These are phyloP conservation scores for Ahaetulla prasina DNA, from an alignment of 2,113 vertebrate genomes.

Conservation along the genomic window DNA sequence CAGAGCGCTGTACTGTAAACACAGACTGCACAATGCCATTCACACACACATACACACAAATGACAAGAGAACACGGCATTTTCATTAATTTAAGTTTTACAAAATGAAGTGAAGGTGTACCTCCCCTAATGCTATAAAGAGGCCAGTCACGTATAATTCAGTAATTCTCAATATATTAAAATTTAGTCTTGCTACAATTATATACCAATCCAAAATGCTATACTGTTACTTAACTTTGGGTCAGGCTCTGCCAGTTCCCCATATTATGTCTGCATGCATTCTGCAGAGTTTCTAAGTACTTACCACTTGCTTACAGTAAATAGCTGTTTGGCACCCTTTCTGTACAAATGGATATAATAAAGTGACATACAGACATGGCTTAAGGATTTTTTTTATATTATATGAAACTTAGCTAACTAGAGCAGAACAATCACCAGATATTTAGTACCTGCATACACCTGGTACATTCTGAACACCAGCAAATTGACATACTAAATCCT, in stretches of 20 bases:
- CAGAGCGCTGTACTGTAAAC: conserved; percentile 38
- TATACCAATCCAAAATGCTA: background rate
- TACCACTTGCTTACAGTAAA: background rate
- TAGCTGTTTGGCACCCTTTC: background rate
- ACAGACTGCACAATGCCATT: conserved; percentile 41
- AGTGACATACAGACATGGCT: background rate
- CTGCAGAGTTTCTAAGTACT: background rate
- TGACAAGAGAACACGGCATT: background rate
- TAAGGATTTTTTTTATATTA: background rate
- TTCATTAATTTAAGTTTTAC: background rate
- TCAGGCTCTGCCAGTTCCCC: background rate
- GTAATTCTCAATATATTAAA: background rate
- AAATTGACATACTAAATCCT: background rate
- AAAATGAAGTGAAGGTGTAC: background rate
- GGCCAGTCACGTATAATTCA: background rate
- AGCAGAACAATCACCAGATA: background rate
- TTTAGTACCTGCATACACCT: background rate
- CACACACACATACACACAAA: background rate
- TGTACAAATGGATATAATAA: background rate
- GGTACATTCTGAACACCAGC: background rate
- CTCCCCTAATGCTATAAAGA: background rate
- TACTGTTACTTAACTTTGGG: background rate
- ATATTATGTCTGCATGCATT: background rate
- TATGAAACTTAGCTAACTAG: background rate
- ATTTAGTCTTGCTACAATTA: background rate